Base-by-base conservation (phyloP, 2,888 invertebrate genomes). In the Andrena chrysosceles region DNA sequence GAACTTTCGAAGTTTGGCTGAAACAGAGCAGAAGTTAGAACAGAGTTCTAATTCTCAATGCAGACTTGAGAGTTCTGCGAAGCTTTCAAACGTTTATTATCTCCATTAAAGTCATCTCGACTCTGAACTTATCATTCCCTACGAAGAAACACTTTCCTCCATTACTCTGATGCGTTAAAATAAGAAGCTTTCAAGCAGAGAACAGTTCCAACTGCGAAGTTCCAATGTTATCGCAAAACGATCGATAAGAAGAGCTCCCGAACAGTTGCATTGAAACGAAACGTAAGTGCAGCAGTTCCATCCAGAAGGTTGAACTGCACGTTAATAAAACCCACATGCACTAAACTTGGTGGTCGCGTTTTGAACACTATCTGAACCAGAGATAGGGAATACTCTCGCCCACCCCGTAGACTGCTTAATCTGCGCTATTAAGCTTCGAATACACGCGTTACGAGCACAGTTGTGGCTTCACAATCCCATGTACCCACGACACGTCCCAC, bases 391-490 rank as follows among this genome's bases (percentile, higher is more conserved):
- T 20, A 42, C 23, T 31, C 20, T 1, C 48, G 16, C 31, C 8
- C 23, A 31, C 52, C 23, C 26, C 73, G 42, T 31, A 23, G 16
- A 23, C 23, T 56, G 63, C 54, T 62, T 52, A 42, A 74, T 74
- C 54, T 8, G 10, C n/a, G 6, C 20, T 60, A 67, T 74, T 74
- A 77, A 67, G 60, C 73, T 74, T 66, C 42, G 31, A 67, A 59
- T 31, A 33, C 48, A 35, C 33, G 70, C 70, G 16, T 62, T 62
- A 63, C 62, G 71, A 13, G 48, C 72, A 33, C 69, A 33, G 42
- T 54, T 72, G 76, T 33, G 72, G 76, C 63, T 64, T 71, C 20
- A 63, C 71, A 64, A 42, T 54, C 6, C 13, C 60, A 10, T 42
- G 35, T 29, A 70, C 42, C 13, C 13, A 3, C 13, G 42, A 42